These are phyloP conservation scores for Hypanus sabinus DNA, from an alignment of 2,113 vertebrate genomes.

Conservation along the genomic window DNA sequence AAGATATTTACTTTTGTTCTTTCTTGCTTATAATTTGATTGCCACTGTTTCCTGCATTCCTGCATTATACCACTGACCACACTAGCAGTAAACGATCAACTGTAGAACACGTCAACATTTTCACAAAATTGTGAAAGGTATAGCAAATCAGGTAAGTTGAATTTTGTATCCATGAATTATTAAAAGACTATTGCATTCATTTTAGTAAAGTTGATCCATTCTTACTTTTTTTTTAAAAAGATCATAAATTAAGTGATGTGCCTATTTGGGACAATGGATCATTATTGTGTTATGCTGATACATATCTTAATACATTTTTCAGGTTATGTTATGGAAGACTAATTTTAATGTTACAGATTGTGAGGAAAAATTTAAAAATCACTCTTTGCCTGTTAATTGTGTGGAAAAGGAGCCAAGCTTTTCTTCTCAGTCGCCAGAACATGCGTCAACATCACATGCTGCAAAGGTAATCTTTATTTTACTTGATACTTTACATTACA, in stretches of 20 bases:
- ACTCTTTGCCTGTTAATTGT: constrained; percentile 46
- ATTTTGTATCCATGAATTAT: background rate
- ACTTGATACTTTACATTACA: too few species aligned
- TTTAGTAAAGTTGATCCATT: background rate
- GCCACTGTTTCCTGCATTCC: background rate
- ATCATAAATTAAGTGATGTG: background rate
- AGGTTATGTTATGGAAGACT: constrained; percentile 96
- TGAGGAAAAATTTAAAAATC: constrained; percentile 50
- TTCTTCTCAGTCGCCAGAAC: background rate
- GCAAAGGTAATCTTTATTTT: constrained; percentile 45
- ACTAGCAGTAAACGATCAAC: background rate
- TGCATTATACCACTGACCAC: background rate
- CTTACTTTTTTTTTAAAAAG: background rate
- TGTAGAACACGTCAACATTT: background rate
- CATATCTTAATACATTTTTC: constrained; percentile 40
- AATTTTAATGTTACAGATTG: constrained; percentile 70
- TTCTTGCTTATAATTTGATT: background rate
- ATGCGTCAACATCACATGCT: background rate
- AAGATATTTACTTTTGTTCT: background rate
- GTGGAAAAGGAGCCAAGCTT: constrained; percentile 3
- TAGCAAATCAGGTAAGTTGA: background rate
- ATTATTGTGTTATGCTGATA: background rate
- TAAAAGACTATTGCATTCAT: background rate
- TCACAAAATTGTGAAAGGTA: background rate
- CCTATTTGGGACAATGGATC: background rate